These are phyloP conservation scores for Verasper variegatus DNA, from an alignment of 2,113 vertebrate species.

Conservation along the genomic window DNA sequence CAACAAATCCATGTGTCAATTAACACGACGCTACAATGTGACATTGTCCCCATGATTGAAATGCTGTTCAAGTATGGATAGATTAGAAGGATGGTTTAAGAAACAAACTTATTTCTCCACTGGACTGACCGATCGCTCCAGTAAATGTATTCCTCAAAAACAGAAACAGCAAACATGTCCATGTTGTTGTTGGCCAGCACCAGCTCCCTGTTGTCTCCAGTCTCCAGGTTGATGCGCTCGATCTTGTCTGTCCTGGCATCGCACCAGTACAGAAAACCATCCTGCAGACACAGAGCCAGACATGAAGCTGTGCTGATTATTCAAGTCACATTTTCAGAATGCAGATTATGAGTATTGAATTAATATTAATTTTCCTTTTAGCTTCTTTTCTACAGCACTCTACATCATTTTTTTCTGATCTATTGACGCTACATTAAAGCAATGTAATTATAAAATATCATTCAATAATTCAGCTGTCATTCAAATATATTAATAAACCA, in stretches of 20 bases:
- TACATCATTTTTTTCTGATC: too few relatives aligned
- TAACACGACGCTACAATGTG: background rate
- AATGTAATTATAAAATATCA: too few relatives aligned
- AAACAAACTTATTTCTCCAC: background rate
- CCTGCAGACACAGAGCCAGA: constrained; percentile 76
- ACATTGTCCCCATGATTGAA: constrained; percentile 7
- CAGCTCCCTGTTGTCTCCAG: constrained; percentile 91
- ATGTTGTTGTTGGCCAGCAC: constrained; percentile 96
- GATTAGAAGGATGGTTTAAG: too few relatives aligned
- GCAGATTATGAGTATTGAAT: background rate
- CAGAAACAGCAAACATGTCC: constrained; percentile 99
- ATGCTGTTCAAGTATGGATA: background rate
- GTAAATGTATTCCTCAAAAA: constrained; percentile 96
- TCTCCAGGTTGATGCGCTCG: constrained; percentile 94
- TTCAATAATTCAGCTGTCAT: too few relatives aligned
- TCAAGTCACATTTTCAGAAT: background rate
- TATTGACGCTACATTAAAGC: too few relatives aligned
- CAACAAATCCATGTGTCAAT: background rate
- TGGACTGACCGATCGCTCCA: constrained; percentile 92
- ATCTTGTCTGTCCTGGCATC: constrained; percentile 97
- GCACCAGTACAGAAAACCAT: constrained; percentile 94
- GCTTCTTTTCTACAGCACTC: background rate
- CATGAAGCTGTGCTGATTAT: background rate
- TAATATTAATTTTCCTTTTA: background rate
- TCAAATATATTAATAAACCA: too few relatives aligned